Evolutionary conservation across 2,888 invertebrate species (phyloP), one percentile per base, ranked within the genome.

Genomic region (Drosophila ezoana): DNA sequence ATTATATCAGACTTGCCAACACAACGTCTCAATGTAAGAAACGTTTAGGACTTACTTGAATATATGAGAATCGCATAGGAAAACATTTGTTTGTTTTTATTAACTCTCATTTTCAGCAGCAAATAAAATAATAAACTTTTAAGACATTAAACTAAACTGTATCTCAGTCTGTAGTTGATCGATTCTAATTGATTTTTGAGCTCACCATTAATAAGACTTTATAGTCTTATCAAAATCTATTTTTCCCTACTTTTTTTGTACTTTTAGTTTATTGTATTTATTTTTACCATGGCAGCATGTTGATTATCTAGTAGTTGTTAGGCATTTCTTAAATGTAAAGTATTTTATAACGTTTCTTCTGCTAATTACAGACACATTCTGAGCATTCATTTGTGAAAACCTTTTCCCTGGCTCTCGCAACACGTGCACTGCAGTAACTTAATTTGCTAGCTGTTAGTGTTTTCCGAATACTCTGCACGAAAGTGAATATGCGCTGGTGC

Each of bases 391-490:
- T 63, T 59, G 47, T 45, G 57, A 18, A 43, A 51, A 40, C 45
- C 60, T 52, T 63, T 41, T 14, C 44, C n/a, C 37, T 33, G 28
- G 4, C 18, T 48, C 37, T 23, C 47, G 72, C 51, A 72, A 48
- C 63, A 80, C 69, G 81, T 83, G 67, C 72, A 44, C 44, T 72
- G 72, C 68, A 78, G 58, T 67, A 68, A 67, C 76, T 80, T 68
- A 58, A 76, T 76, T 68, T 71, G 40, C 57, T 49, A 40, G 20
- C 38, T 41, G 37, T 33, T 41, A 37, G 35, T 48, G 48, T 40
- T 43, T n/a, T 14, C 13, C 5, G 3, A 28, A 57, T 57, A 40
- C 69, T 10, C 68, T 63, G 6, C n/a, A 13, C 23, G n/a, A 4
- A 1, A 5, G 23, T 8, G 14, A 4, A 33, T 44, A 23, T 33